Evolutionary conservation across 2,113 vertebrate species (phyloP).

Genomic region (Stigmatopora argus): DNA sequence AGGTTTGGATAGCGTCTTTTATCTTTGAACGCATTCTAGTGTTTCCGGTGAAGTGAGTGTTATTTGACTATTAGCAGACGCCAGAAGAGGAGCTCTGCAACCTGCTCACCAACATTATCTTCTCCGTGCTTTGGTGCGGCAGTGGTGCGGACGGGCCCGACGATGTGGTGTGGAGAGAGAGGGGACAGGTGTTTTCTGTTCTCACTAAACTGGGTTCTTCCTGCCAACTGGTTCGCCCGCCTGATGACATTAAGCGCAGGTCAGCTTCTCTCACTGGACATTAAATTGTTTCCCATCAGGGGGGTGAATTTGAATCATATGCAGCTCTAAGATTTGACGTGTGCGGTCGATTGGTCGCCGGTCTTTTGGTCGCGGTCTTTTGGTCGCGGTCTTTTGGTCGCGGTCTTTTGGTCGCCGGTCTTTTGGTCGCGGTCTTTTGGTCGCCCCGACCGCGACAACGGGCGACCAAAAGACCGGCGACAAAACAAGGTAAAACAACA

Average conservation of each 20-base stretch:
- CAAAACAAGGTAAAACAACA: no score
- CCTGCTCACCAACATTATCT: constrained; percentile 91
- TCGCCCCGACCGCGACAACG: no score
- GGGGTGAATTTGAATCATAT: not conserved
- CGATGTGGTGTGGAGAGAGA: constrained; percentile 82
- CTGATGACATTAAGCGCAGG: constrained; percentile 94
- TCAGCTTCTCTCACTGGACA: constrained; percentile 35
- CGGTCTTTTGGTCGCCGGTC: no score
- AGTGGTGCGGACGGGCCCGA: constrained; percentile 78
- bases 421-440: no score
- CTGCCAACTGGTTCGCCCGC: constrained; percentile 83
- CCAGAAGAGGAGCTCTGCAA: constrained; percentile 96
- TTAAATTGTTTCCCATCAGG: not conserved
- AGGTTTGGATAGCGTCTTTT: constrained; percentile 63
- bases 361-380: no score
- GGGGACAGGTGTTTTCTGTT: constrained; percentile 93
- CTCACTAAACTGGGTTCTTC: constrained; percentile 92
- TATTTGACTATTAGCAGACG: constrained; percentile 72
- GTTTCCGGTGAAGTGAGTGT: not conserved
- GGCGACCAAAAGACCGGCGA: no score
- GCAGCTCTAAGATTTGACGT: not conserved
- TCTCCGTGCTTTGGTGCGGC: constrained; percentile 88
- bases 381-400: no score
- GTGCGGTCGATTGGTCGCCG: no score
- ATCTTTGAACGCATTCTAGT: not conserved